A percentile compares a stretch with the other conserved stretches of the same genome.
phyloP scores from a whole-genome alignment of 2,113 vertebrate genomes.

The Thunnus thynnus region DNA sequence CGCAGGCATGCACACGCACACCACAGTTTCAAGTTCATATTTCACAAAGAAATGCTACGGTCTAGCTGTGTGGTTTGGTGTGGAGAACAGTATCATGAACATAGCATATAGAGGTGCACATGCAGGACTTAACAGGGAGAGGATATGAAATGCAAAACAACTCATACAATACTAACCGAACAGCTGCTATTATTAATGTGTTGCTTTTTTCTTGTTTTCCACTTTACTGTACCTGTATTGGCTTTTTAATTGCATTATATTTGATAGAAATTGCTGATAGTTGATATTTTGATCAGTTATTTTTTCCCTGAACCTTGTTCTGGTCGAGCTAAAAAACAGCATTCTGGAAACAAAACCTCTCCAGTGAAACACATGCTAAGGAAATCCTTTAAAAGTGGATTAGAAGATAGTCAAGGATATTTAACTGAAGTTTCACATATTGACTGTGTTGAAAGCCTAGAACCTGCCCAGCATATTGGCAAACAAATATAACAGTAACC shows the following conservation, averaged over 20 bases:
- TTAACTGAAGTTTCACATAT: not conserved
- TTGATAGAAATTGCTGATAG: not conserved
- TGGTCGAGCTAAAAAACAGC: not conserved
- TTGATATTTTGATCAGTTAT: not conserved
- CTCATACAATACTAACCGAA: constrained; percentile 4
- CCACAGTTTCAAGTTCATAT: constrained; percentile 34
- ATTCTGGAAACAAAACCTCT: not conserved
- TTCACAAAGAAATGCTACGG: constrained; percentile 54
- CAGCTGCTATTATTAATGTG: not conserved
- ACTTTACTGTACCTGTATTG: not conserved
- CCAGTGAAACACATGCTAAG: not conserved
- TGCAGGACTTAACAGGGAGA: constrained; percentile 14
- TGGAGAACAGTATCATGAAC: constrained; percentile 8
- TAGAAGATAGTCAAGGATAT: not conserved
- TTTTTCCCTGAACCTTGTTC: not conserved
- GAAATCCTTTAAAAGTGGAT: not conserved
- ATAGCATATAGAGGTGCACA: not conserved
- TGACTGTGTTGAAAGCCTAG: not conserved
- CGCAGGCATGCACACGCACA: not conserved
- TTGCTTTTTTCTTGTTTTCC: not conserved
- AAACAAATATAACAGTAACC: not conserved
- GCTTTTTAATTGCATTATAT: not conserved
- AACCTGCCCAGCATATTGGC: not conserved
- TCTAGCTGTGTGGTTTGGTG: constrained; percentile 4
- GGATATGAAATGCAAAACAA: not conserved